These are phyloP conservation scores for Trachythela sp. DNA, from an alignment of 64 coral and sea anemone species.

Conservation along the genomic window DNA sequence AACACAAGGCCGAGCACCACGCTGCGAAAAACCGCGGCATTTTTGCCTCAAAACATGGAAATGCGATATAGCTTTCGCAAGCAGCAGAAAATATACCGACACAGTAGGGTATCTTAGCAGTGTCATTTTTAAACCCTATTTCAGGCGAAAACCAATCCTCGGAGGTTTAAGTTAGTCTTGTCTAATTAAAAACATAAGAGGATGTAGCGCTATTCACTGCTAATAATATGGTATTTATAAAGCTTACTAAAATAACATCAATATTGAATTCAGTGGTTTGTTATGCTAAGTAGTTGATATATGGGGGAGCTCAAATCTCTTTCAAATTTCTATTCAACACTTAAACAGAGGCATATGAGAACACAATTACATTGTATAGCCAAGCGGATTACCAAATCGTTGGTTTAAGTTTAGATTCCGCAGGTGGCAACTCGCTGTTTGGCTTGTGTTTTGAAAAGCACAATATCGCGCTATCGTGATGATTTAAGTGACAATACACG, in stretches of 20 bases:
- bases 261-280: background rate
- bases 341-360: background rate
- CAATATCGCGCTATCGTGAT: background rate
- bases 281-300: conserved; percentile 3
- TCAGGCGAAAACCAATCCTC: background rate
- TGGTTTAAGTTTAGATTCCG: background rate
- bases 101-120: background rate
- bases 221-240: conserved; percentile 2
- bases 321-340: background rate
- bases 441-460: background rate
- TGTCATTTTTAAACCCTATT: background rate
- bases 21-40: background rate
- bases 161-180: background rate
- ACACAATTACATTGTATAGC: background rate
- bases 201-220: background rate
- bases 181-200: background rate
- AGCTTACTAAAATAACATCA: background rate
- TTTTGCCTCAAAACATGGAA: background rate
- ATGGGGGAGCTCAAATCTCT: background rate
- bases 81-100: background rate
- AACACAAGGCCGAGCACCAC: background rate
- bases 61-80: background rate
- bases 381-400: background rate
- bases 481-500: background rate
- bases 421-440: background rate